Evolutionary conservation across 2,113 vertebrate genomes (phyloP).

Genomic region (Syngnathus typhle): DNA sequence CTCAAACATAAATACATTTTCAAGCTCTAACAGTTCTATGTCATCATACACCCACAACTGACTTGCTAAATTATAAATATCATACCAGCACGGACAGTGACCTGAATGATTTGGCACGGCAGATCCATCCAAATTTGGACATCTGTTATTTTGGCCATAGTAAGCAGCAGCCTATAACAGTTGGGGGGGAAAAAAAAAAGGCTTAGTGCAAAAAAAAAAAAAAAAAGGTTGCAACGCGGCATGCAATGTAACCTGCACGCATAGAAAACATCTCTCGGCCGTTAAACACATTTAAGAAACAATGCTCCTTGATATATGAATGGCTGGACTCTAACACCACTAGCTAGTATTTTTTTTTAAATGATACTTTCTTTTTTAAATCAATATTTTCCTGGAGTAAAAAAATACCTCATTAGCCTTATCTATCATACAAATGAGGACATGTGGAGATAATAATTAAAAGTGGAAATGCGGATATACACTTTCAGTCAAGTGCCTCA

Average conservation of each 20-base stretch:
- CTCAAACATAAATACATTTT: slow-evolving; percentile 51
- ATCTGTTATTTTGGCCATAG: slow-evolving; percentile 28
- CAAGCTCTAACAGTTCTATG: slow-evolving; percentile 43
- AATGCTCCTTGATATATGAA: slow-evolving; percentile 42
- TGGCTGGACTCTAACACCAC: slow-evolving; percentile 44
- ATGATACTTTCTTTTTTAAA: slow-evolving; percentile 40
- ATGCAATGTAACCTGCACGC: slow-evolving; percentile 59
- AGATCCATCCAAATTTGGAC: slow-evolving; percentile 39
- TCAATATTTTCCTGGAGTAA: slow-evolving; percentile 48
- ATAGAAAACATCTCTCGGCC: slow-evolving; percentile 43
- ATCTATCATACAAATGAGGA: slow-evolving; percentile 45
- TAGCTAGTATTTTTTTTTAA: slow-evolving; percentile 47
- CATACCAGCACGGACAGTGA: slow-evolving; percentile 56
- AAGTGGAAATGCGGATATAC: slow-evolving; percentile 47
- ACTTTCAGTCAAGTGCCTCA: slow-evolving; percentile 54
- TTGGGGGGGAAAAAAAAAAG: slow-evolving; percentile 51
- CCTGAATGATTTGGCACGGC: slow-evolving; percentile 66
- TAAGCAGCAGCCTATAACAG: slow-evolving; percentile 66
- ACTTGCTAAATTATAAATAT: slow-evolving; percentile 51
- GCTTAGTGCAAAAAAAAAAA: slow-evolving; percentile 66
- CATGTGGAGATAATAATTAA: slow-evolving; percentile 38
- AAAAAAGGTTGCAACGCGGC: slow-evolving; percentile 61
- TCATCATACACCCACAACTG: slow-evolving; percentile 50
- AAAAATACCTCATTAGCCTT: slow-evolving; percentile 64
- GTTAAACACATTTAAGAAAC: slow-evolving; percentile 47